A percentile compares a stretch with the other conserved stretches of the same genome.
Evolutionary conservation across 2,797 vertebrate genomes (phyloP).

Genomic region (Sebastes kiyomatsui): DNA sequence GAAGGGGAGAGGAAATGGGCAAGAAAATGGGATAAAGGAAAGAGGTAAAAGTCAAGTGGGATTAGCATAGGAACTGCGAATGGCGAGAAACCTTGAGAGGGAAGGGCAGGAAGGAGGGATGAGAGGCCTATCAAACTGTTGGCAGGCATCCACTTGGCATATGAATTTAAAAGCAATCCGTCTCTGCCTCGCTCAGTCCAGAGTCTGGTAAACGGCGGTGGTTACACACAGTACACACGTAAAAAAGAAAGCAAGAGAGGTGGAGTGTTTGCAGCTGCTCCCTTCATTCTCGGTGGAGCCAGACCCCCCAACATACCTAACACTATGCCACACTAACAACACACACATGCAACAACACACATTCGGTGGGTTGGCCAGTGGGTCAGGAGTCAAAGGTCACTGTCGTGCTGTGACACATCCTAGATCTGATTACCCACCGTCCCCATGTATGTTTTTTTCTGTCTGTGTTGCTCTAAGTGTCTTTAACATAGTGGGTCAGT

Average conservation of each 20-base stretch:
- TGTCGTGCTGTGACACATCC: slow-evolving; percentile 63
- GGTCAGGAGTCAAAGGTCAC: slow-evolving; percentile 66
- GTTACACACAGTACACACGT: slow-evolving; percentile 33
- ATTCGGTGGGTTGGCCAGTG: slow-evolving; percentile 13
- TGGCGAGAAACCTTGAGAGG: slow-evolving; percentile 40
- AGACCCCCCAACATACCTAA: slow-evolving; percentile 40
- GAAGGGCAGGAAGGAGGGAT: slow-evolving; percentile 42
- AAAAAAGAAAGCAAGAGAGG: slow-evolving; percentile 16
- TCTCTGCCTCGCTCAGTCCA: slow-evolving; percentile 9
- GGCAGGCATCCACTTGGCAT: slow-evolving; percentile 60
- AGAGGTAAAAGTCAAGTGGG: slow-evolving; percentile 48
- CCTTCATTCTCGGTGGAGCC: slow-evolving; percentile 51
- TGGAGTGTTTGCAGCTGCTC: slow-evolving; percentile 69
- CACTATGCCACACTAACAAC: slow-evolving; percentile 12
- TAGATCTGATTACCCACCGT: slow-evolving; percentile 59
- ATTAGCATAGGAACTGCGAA: slow-evolving; percentile 44
- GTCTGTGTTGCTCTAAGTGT: not conserved
- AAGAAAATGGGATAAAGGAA: slow-evolving; percentile 20
- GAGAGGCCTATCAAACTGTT: slow-evolving; percentile 52
- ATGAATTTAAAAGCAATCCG: slow-evolving; percentile 52
- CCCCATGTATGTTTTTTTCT: slow-evolving; percentile 10
- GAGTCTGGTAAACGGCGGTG: slow-evolving; percentile 20
- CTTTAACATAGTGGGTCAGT: not conserved
- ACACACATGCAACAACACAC: slow-evolving; percentile 41
- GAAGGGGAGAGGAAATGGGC: slow-evolving; percentile 14